Evolutionary conservation across 1,140 invertebrate species (phyloP), one percentile per base, ranked within the genome.

Genomic region (Diorhabda carinulata): DNA sequence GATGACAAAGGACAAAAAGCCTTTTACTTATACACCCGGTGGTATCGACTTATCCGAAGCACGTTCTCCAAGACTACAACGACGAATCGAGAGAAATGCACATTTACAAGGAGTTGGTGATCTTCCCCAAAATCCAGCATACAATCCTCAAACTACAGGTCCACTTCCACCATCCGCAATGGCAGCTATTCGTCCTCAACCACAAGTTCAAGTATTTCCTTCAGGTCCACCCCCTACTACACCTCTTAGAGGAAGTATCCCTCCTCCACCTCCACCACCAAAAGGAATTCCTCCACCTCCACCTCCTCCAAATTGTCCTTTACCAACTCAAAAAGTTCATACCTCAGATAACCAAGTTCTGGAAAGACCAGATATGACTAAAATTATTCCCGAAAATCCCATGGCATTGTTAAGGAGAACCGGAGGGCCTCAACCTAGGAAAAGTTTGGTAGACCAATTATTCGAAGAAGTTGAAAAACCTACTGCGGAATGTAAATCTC

Each of bases 1-100:
- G 93, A 90, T 95, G 88, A 94, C 92, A 70, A 95, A 96, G 83
- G 95, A 97, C 79, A 97, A 96, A 81, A 96, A 95, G 79, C 95
- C 95, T 2, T 97, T 97, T 80, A 97, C 95, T 3, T 97, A 97
- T 79, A 96, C 94, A 9, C 95, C 94, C 3, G 92, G 92, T 8
- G 95, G 95, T 64, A 85, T 97, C 59, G 94, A 97, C 81, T 84
- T 97, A 42, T 94, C 92, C 1, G 93, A 97, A 81, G 95, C 97
- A 52, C 86, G 88, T 68, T 95, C 92, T 66, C 94, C 94, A 2
- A 86, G 93, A 72, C 96, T 97, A 92, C 91, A 92, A 8, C 86
- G 93, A 73, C 84, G 94, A 57, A 86, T 94, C 73, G 87, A 86
- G 64, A 83, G 87, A 71, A 90, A 90, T 76, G 89, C 89, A 42